These are phyloP conservation scores for Hyperopisus bebe DNA, from an alignment of 2,113 vertebrate species.

Conservation along the genomic window DNA sequence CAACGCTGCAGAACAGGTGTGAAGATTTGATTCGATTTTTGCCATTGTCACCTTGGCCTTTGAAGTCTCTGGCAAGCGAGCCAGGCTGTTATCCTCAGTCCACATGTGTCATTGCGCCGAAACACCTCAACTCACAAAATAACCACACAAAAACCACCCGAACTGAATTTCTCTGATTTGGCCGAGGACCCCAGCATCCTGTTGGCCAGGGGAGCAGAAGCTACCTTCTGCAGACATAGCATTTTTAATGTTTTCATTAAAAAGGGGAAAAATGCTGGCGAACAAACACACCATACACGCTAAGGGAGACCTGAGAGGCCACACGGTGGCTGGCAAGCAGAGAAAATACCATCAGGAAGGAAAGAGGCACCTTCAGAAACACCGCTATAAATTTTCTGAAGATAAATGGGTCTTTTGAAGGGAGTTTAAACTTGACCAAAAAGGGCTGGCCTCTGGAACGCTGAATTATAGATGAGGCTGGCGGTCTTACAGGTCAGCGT, in stretches of 20 bases:
- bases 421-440: conserved; percentile 30
- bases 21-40: conserved; percentile 2
- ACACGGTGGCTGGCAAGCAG: not conserved
- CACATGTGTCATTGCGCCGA: not conserved
- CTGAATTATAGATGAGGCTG: conserved; percentile 34
- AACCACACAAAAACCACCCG: not conserved
- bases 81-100: not conserved
- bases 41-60: not conserved
- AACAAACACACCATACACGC: not conserved
- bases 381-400: not conserved
- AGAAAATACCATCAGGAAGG: not conserved
- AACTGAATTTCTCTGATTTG: not conserved
- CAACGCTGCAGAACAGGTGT: not conserved
- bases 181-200: not conserved
- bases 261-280: conserved; percentile 16
- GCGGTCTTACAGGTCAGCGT: conserved; percentile 20
- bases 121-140: not conserved
- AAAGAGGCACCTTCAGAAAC: not conserved
- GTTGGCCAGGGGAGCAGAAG: not conserved
- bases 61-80: not conserved
- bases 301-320: conserved; percentile 19
- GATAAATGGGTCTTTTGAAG: conserved; percentile 15
- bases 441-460: conserved; percentile 13
- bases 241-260: not conserved
- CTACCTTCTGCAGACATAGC: not conserved